Conservation (phyloP, 2,888 invertebrate genomes). For the Xylota sylvarum region DNA sequence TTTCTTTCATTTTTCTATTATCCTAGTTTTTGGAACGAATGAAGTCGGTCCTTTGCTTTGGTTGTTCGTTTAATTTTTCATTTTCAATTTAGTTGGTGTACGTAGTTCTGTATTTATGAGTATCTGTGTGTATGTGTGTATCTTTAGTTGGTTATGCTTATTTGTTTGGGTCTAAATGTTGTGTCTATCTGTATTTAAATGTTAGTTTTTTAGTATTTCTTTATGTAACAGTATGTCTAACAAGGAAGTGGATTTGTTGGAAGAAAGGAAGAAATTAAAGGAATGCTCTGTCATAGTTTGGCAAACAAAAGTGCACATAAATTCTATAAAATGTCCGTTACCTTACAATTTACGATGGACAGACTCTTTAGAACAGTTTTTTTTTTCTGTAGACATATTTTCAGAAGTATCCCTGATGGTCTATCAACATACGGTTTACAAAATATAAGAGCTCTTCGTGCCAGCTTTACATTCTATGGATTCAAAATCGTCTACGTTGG, state of each 20-base stretch:
- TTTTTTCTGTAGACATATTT: too few species aligned
- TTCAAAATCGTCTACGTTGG: too few species aligned
- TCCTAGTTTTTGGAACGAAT: slow-evolving; percentile 20
- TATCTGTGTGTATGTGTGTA: not conserved
- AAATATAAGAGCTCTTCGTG: too few species aligned
- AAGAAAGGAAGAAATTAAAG: too few species aligned
- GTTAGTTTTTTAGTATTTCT: slow-evolving; percentile 9
- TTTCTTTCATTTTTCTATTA: slow-evolving; percentile 22
- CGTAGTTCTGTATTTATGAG: slow-evolving; percentile 1
- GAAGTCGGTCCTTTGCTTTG: slow-evolving; percentile 5
- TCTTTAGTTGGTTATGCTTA: slow-evolving; percentile 20
- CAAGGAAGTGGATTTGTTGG: not conserved
- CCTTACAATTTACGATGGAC: too few species aligned
- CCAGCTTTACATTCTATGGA: too few species aligned
- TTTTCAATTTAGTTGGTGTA: slow-evolving; percentile 20
- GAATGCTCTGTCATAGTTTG: too few species aligned
- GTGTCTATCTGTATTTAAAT: slow-evolving; percentile 23
- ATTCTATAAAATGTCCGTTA: too few species aligned
- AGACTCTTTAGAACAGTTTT: too few species aligned
- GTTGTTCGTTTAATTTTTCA: slow-evolving; percentile 9
- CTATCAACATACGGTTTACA: too few species aligned
- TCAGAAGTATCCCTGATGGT: too few species aligned
- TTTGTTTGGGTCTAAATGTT: slow-evolving; percentile 24
- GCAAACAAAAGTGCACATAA: too few species aligned
- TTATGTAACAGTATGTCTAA: slow-evolving; percentile 38